Evolutionary conservation across 2,888 invertebrate genomes (phyloP).

Genomic region (Lobophora halterata): DNA sequence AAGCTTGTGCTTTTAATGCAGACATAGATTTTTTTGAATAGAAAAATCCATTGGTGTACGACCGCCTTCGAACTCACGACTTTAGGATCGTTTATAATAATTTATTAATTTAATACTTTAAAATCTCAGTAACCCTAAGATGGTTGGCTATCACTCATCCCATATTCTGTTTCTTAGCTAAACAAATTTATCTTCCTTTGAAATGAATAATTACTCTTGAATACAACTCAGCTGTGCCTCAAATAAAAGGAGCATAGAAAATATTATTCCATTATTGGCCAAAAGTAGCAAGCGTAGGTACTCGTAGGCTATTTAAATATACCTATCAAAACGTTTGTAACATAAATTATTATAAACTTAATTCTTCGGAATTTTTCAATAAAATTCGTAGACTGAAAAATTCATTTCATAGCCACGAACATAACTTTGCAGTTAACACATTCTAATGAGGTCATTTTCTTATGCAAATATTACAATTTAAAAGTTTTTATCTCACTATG

Average conservation of each 20-base stretch:
- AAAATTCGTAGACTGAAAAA: slow-evolving; percentile 20
- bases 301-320: too few relatives aligned
- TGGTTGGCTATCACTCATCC: slow-evolving; percentile 30
- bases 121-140: slow-evolving; percentile 17
- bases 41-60: too few relatives aligned
- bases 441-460: slow-evolving; percentile 36
- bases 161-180: slow-evolving; percentile 40
- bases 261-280: too few relatives aligned
- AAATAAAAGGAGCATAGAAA: slow-evolving; percentile 15
- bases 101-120: too few relatives aligned
- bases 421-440: slow-evolving; percentile 33
- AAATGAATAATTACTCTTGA: slow-evolving; percentile 43
- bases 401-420: slow-evolving; percentile 29
- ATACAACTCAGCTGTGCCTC: slow-evolving; percentile 29
- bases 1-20: too few relatives aligned
- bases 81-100: too few relatives aligned
- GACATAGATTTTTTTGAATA: too few relatives aligned
- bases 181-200: slow-evolving; percentile 45
- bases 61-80: too few relatives aligned
- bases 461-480: slow-evolving; percentile 34
- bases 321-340: too few relatives aligned
- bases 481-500: slow-evolving; percentile 31
- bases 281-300: too few relatives aligned
- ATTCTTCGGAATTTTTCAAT: slow-evolving; percentile 15
- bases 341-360: slow-evolving; percentile 2